Base-by-base conservation (phyloP, 2,888 invertebrate genomes). In the Chironomus tentans region DNA sequence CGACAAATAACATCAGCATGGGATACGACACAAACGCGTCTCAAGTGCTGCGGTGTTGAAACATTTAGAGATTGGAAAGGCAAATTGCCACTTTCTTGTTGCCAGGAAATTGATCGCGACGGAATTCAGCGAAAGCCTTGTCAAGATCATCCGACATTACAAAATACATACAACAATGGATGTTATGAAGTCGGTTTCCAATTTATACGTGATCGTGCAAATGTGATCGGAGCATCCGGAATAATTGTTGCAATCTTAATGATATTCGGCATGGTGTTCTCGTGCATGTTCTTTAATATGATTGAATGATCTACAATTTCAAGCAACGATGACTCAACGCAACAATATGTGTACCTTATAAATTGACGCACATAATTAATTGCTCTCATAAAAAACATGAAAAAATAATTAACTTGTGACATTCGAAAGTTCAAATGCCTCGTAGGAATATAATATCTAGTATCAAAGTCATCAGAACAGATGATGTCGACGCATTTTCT, bases 1-100 rank as follows among this genome's bases (percentile, higher is more conserved):
- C 87, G 87, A 68, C 88, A 90, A 77, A 89, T 92, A 77, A 92
- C 91, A 1, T 87, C 88, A 77, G 91, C 95, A 0, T 97, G 96
- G 96, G 94, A 96, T 82, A 89, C 90, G 78, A 93, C 95, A 0
- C 97, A 97, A 83, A 88, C 88, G 46, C 87, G 92, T 85, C 85
- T 95, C 70, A 88, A 92, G 81, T 96, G 96, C 83, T 96, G 96
- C 81, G 94, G 95, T 13, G 92, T 94, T 18, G 87, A 87, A 77
- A 88, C 88, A 78, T 91, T 90, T 82, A 87, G 87, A 78, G 92
- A 94, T 82, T 95, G 95, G 94, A 82, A 82, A 79, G 88, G 87
- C 28, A 86, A 87, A 71, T 86, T 92, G 71, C 94, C 94, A 0
- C 87, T 89, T 78, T 92, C 92, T 72, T 94, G 94, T 82, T 94